A percentile compares a stretch with the other conserved stretches of the same genome.
These are phyloP conservation scores for Upupa epops DNA, from an alignment of 2,113 vertebrate genomes.

Conservation along the genomic window DNA sequence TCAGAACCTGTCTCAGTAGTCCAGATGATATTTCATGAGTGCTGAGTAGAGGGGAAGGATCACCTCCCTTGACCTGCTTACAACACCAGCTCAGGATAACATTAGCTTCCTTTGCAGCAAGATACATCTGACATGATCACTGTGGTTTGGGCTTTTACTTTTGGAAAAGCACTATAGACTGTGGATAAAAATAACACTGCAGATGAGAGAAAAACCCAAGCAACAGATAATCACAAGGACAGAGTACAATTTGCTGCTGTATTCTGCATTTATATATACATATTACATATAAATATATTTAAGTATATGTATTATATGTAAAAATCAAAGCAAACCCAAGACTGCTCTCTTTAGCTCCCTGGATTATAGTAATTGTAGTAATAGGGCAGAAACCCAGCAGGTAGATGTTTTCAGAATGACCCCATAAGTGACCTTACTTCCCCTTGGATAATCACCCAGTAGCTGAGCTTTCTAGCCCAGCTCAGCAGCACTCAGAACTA, in stretches of 20 bases:
- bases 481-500: neutral
- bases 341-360: neutral
- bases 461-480: neutral
- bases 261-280: too few relatives aligned
- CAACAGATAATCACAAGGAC: neutral
- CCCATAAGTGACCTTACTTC: neutral
- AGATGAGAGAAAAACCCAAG: neutral
- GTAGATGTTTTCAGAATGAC: neutral
- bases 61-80: accelerated
- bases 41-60: neutral
- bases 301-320: too few relatives aligned
- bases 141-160: neutral
- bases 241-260: neutral
- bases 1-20: neutral
- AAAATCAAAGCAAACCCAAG: neutral
- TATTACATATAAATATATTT: neutral
- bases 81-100: neutral
- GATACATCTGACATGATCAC: neutral
- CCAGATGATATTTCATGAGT: neutral
- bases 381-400: neutral
- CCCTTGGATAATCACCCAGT: neutral
- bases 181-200: neutral
- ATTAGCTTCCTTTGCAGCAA: neutral
- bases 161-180: neutral
- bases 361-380: neutral